A percentile compares a stretch with the other conserved stretches of the same genome.
Conservation (phyloP, 2,888 invertebrate genomes). For the Polietes domitor region DNA sequence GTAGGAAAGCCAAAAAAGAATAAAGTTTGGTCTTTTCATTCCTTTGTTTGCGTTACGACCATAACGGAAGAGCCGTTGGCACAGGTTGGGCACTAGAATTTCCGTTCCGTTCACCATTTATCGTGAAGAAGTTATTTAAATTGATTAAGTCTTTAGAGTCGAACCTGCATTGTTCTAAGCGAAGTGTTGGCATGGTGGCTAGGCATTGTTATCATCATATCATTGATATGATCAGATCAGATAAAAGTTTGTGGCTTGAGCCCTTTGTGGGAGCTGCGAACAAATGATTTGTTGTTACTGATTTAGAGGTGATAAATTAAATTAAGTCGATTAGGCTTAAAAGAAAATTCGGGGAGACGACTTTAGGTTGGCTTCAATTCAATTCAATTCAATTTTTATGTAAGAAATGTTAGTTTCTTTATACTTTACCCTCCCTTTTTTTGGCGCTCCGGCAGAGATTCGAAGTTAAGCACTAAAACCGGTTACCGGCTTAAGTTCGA, state of each 20-base stretch:
- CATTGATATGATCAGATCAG: too few relatives aligned
- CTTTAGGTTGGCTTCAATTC: neutral
- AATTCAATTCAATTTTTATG: neutral
- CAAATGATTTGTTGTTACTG: constrained; percentile 2
- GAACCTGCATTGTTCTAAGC: too few relatives aligned
- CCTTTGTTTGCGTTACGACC: neutral
- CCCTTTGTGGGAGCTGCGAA: neutral
- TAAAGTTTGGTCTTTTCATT: neutral
- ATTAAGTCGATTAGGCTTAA: constrained; percentile 24
- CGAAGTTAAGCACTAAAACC: constrained; percentile 44
- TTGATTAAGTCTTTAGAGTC: neutral
- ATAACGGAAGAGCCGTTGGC: neutral
- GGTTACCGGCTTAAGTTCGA: constrained; percentile 54
- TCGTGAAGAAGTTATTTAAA: neutral
- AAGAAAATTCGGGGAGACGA: neutral
- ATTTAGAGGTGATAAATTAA: constrained; percentile 12
- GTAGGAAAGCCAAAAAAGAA: neutral
- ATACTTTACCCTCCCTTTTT: neutral
- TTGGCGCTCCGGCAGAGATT: too few relatives aligned
- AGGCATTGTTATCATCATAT: too few relatives aligned
- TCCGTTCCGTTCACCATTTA: neutral
- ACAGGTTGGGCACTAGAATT: neutral
- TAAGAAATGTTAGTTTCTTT: neutral
- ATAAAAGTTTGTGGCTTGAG: neutral
- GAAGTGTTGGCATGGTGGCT: too few relatives aligned